These are phyloP conservation scores for Xenus cinereus DNA, from an alignment of 2,113 vertebrate species.

Conservation along the genomic window DNA sequence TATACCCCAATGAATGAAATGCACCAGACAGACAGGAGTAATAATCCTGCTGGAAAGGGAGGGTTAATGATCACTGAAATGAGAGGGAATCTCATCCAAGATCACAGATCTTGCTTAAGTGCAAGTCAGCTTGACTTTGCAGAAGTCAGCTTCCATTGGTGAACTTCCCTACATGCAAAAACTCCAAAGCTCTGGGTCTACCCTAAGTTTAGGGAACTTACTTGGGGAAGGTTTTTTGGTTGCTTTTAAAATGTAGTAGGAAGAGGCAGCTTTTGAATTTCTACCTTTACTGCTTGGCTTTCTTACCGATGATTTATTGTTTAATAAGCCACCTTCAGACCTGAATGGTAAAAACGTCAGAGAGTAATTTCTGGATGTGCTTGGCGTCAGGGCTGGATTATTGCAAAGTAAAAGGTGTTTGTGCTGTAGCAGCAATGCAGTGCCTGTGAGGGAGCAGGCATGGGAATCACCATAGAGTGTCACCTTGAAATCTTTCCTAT, in stretches of 20 bases:
- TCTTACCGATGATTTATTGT: background rate
- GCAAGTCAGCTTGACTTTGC: background rate
- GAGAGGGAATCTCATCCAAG: background rate
- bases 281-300: background rate
- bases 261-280: background rate
- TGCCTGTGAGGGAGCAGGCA: background rate
- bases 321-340: background rate
- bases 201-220: background rate
- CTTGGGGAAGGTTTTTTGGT: background rate
- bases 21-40: background rate
- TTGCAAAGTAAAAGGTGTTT: background rate
- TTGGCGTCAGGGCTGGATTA: background rate
- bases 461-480: background rate
- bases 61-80: background rate
- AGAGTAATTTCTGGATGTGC: background rate
- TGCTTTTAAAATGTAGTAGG: background rate
- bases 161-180: background rate
- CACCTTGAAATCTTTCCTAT: background rate
- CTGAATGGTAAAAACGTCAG: background rate
- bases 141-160: background rate
- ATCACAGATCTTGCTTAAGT: background rate
- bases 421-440: background rate
- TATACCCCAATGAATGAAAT: background rate
- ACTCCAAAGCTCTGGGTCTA: background rate
- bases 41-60: background rate